phyloP scores from a whole-genome alignment of 2,797 vertebrate genomes.

The Danio tinwini region DNA sequence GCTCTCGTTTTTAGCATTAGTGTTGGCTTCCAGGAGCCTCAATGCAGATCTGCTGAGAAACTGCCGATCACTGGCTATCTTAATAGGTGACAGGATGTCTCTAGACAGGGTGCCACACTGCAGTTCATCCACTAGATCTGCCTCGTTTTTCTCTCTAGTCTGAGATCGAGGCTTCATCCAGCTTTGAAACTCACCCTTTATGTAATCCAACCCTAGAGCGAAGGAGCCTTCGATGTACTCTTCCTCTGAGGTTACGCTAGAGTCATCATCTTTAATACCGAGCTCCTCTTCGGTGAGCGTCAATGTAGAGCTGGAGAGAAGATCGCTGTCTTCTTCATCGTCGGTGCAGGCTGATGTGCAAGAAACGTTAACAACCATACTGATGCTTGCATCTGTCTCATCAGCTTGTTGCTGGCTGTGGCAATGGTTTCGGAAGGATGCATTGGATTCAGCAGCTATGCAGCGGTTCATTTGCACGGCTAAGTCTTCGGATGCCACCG shows the following conservation, averaged over 20 bases:
- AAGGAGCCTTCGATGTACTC: constrained; percentile 89
- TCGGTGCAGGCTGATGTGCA: constrained; percentile 95
- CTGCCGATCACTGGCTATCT: constrained; percentile 71
- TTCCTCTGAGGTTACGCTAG: constrained; percentile 86
- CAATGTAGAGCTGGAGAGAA: constrained; percentile 96
- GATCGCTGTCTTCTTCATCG: constrained; percentile 95
- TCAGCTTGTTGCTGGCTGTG: constrained; percentile 71
- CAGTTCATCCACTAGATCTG: constrained; percentile 83
- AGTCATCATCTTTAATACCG: constrained; percentile 87
- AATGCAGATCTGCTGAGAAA: constrained; percentile 76
- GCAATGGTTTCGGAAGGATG: constrained; percentile 82
- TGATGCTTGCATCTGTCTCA: constrained; percentile 90
- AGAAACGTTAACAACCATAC: constrained; percentile 97
- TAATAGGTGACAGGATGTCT: constrained; percentile 69
- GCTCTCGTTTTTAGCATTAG: constrained; percentile 73
- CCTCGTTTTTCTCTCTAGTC: constrained; percentile 83
- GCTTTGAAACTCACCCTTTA: constrained; percentile 91
- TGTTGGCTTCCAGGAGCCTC: constrained; percentile 77
- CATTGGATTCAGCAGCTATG: constrained; percentile 82
- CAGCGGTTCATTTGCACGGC: constrained; percentile 81
- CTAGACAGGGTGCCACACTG: constrained; percentile 77
- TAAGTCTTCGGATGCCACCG: constrained; percentile 90
- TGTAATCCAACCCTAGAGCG: constrained; percentile 89
- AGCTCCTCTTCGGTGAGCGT: constrained; percentile 97
- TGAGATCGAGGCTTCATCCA: constrained; percentile 86